Evolutionary conservation across 2,888 invertebrate genomes (phyloP).

Genomic region (Ophion ellenae): DNA sequence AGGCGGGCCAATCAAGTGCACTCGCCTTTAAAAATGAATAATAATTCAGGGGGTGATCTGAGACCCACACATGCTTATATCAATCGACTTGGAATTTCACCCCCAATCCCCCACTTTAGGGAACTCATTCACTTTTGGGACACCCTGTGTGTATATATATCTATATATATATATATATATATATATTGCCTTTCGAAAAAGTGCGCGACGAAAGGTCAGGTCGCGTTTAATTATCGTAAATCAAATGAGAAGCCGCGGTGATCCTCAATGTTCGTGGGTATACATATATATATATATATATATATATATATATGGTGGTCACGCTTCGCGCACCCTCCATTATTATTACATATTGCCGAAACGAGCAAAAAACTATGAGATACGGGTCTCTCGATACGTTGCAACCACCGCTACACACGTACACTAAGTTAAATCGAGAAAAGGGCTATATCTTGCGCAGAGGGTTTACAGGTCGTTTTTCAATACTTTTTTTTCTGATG

Average conservation of each 20-base stretch:
- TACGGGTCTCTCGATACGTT: not conserved
- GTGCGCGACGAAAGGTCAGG: slow-evolving; percentile 79
- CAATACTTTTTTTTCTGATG: too few relatives aligned
- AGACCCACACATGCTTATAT: too few relatives aligned
- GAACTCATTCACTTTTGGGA: not conserved
- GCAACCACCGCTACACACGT: too few relatives aligned
- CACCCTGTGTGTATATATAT: not conserved
- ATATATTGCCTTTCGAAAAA: slow-evolving; percentile 16
- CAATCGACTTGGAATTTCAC: too few relatives aligned
- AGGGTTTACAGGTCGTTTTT: too few relatives aligned
- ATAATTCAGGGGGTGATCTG: too few relatives aligned
- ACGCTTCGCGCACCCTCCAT: slow-evolving; percentile 64
- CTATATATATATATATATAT: too few relatives aligned
- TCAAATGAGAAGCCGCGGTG: slow-evolving; percentile 76
- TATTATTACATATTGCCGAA: slow-evolving; percentile 75
- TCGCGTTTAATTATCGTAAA: slow-evolving; percentile 82
- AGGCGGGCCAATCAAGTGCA: too few relatives aligned
- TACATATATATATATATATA: slow-evolving; percentile 25
- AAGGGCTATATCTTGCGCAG: too few relatives aligned
- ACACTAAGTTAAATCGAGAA: too few relatives aligned
- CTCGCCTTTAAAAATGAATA: too few relatives aligned
- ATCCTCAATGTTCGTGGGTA: not conserved
- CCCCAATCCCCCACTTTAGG: too few relatives aligned
- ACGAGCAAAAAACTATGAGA: slow-evolving; percentile 48
- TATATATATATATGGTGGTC: slow-evolving; percentile 67